Conservation (phyloP, 2,888 invertebrate genomes). For the Alsophila aescularia region DNA sequence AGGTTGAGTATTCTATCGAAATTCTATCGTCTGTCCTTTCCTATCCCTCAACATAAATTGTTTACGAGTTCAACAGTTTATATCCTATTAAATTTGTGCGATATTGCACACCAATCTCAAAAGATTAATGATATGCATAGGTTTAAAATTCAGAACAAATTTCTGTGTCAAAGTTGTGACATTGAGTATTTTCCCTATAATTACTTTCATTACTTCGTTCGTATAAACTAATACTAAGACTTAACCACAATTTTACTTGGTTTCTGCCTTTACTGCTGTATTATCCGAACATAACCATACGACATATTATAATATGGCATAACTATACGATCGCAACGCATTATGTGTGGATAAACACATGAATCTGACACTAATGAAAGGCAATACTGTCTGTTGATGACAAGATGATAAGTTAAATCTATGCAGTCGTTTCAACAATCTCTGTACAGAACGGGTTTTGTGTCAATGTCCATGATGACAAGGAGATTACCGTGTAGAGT, state of each 20-base stretch:
- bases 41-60: too few relatives aligned
- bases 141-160: too few relatives aligned
- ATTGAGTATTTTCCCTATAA: constrained; percentile 10
- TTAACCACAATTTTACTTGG: not conserved
- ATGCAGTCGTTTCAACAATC: constrained; percentile 29
- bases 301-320: constrained; percentile 20
- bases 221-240: not conserved
- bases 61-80: too few relatives aligned
- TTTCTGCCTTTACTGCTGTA: constrained; percentile 1
- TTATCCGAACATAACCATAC: not conserved
- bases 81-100: too few relatives aligned
- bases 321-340: constrained; percentile 5
- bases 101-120: too few relatives aligned
- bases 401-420: constrained; percentile 19
- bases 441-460: constrained; percentile 16
- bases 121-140: too few relatives aligned
- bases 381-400: constrained; percentile 23
- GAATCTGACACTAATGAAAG: constrained; percentile 1
- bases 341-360: not conserved
- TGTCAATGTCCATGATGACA: constrained; percentile 19
- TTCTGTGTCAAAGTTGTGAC: not conserved
- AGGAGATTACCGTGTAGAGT: constrained; percentile 26
- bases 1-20: too few relatives aligned
- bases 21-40: too few relatives aligned
- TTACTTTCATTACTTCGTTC: not conserved